Evolutionary conservation across 2,113 vertebrate genomes (phyloP).

Genomic region (Seriola aureovittata): DNA sequence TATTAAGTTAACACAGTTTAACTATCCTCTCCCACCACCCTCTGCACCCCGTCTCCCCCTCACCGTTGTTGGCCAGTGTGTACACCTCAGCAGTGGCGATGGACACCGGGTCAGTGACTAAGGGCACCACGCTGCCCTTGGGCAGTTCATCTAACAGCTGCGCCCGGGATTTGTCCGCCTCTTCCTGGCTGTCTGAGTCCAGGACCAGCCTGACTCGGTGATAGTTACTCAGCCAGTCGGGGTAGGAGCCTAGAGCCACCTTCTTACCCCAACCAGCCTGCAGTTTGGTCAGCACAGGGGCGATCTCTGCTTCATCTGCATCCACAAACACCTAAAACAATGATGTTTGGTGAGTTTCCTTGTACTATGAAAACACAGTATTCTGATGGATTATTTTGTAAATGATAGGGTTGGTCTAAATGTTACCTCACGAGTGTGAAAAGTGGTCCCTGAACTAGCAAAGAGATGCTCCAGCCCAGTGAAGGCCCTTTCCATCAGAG

Average conservation of each 20-base stretch:
- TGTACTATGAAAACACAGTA: not conserved
- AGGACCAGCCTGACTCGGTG: conserved; percentile 91
- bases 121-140: conserved; percentile 81
- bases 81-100: conserved; percentile 89
- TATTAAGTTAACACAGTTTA: conserved; percentile 32
- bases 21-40: not conserved
- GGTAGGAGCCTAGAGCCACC: conserved; percentile 93
- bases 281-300: conserved; percentile 82
- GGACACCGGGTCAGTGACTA: conserved; percentile 84
- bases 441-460: conserved; percentile 82
- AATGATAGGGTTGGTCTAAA: not conserved
- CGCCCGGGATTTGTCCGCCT: conserved; percentile 84
- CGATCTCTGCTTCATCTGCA: conserved; percentile 85
- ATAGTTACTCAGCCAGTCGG: conserved; percentile 95
- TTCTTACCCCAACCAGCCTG: conserved; percentile 82
- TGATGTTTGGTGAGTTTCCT: not conserved
- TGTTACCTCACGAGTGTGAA: conserved; percentile 85
- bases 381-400: not conserved
- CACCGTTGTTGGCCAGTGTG: conserved; percentile 88
- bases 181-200: conserved; percentile 87
- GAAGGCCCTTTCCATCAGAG: conserved; percentile 88
- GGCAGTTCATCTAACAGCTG: conserved; percentile 89
- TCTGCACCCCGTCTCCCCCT: conserved; percentile 14
- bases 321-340: conserved; percentile 86
- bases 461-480: conserved; percentile 90